Evolutionary conservation across 1,140 invertebrate genomes (phyloP), one percentile per base, ranked within the genome.

Genomic region (Trichonephila clavipes): DNA sequence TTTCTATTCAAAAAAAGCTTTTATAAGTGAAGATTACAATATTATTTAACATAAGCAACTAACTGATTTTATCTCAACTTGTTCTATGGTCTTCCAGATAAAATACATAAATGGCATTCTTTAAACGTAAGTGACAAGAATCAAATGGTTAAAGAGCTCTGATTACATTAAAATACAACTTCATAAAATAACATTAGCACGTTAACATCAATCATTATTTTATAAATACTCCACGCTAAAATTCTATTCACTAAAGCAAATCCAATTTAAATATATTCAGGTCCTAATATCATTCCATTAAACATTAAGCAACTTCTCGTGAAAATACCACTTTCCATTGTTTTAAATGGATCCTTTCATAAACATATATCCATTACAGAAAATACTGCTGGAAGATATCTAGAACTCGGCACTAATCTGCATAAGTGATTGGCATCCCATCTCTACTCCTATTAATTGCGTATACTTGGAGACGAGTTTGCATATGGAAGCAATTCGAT

Each of bases 401-500:
- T 40, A 16, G 16, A 34, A 77, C 28, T 40, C 69, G 28, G 28
- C 24, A 24, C 69, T 77, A 28, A 77, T 77, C 28, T 77, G 28
- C 69, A 77, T 77, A 77, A 77, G 24, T 77, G 69, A 77, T 77
- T 77, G 69, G 69, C 69, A 77, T 10, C 69, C 69, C 24, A 34
- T 18, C 69, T 77, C 69, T 16, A 24, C 69, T 77, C 69, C 69
- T 77, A 77, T 77, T 77, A 77, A 77, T 77, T 77, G 28, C 69
- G 24, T 16, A 24, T 40, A 77, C 69, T 77, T 77, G 28, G 69
- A 77, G 69, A 34, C 69, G 69, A 77, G 69, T 77, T 77, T 77
- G 69, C 69, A 77, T 77, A 77, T 77, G 69, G 69, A 77, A 77
- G 69, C 69, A 77, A 77, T 77, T 77, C 69, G 69, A 77, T 77